Evolutionary conservation across 2,113 vertebrate genomes (phyloP).

Genomic region (Catharus minimus): DNA sequence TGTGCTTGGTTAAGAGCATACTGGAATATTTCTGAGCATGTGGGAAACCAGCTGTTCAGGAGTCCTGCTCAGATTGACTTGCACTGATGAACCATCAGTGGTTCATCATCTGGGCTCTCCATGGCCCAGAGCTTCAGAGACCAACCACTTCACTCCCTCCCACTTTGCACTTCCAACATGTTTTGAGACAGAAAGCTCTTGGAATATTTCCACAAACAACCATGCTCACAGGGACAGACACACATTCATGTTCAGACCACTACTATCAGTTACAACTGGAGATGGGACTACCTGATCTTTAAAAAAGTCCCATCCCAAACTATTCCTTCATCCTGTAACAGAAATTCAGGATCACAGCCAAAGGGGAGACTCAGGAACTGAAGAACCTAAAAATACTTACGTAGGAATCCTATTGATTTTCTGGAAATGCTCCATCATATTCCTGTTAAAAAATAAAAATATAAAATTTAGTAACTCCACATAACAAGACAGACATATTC

Average conservation of each 20-base stretch:
- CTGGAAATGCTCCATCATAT: slow-evolving; percentile 81
- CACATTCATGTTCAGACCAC: not conserved
- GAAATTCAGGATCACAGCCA: not conserved
- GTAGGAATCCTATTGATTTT: slow-evolving; percentile 81
- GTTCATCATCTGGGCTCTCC: not conserved
- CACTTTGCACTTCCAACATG: not conserved
- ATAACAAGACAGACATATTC: not conserved
- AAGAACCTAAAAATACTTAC: slow-evolving; percentile 71
- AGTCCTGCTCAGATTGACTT: not conserved
- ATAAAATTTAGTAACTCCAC: rapidly evolving
- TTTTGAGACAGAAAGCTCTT: not conserved
- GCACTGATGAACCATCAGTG: not conserved
- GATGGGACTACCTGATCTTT: not conserved
- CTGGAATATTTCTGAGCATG: not conserved
- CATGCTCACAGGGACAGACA: not conserved
- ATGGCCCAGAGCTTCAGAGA: not conserved
- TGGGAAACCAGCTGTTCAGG: not conserved
- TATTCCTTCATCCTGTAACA: not conserved
- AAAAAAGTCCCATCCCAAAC: not conserved
- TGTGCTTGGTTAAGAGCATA: not conserved
- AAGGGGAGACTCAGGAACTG: not conserved
- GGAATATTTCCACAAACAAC: not conserved
- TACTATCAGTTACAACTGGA: not conserved
- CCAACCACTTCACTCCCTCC: not conserved
- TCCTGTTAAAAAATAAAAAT: slow-evolving; percentile 71